Conservation (phyloP, 2,888 invertebrate species). For the Cheilosia urbana region DNA sequence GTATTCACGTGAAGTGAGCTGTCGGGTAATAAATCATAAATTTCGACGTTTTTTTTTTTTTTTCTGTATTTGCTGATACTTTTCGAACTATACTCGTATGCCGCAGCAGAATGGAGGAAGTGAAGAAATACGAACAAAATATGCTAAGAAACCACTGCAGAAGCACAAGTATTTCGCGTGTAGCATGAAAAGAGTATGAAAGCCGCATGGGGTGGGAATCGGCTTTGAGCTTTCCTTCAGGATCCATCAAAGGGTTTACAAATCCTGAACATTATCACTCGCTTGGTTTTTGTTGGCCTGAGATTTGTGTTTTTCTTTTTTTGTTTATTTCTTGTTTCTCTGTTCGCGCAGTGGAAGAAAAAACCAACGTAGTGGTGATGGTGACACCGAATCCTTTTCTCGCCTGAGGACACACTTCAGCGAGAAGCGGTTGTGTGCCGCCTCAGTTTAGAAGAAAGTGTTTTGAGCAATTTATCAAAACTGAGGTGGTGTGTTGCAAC, state of each 20-base stretch:
- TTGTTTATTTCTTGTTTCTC: not conserved
- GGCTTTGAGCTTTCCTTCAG: conserved; percentile 56
- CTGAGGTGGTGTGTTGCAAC: conserved; percentile 32
- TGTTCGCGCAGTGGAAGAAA: not conserved
- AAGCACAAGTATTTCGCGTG: conserved; percentile 63
- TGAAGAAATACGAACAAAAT: conserved; percentile 3
- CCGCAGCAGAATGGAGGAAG: conserved; percentile 54
- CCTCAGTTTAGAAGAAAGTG: conserved; percentile 55
- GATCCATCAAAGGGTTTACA: conserved; percentile 58
- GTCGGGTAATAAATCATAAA: conserved; percentile 72
- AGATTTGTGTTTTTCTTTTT: not conserved
- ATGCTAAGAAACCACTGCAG: conserved; percentile 61
- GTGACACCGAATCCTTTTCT: conserved; percentile 65
- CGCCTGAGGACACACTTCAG: conserved; percentile 61
- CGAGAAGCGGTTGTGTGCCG: conserved; percentile 13
- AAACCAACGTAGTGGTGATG: not conserved
- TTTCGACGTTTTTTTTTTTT: conserved; percentile 54
- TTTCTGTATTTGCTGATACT: conserved; percentile 45
- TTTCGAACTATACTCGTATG: conserved; percentile 45
- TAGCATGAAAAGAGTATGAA: conserved; percentile 64
- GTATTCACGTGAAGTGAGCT: conserved; percentile 63
- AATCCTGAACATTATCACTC: conserved; percentile 56
- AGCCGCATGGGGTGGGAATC: conserved; percentile 61
- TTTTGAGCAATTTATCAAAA: conserved; percentile 64
- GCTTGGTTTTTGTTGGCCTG: conserved; percentile 9